Evolutionary conservation across 2,113 vertebrate species (phyloP), one percentile per base, ranked within the genome.

Genomic region (Dipodomys merriami): DNA sequence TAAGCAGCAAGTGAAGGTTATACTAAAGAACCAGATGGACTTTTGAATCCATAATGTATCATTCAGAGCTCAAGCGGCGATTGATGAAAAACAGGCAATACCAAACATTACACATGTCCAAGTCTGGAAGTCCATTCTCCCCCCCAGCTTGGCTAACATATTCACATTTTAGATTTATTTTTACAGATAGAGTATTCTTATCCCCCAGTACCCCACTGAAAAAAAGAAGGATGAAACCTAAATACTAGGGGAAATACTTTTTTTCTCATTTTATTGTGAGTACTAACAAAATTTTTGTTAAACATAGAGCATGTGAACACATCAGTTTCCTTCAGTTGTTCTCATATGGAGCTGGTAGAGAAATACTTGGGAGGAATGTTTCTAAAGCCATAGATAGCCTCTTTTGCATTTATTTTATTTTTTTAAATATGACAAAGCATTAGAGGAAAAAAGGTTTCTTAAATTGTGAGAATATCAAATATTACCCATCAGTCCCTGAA

Each of bases 401-500:
- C 72, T 91, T 95, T 83, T 97, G 49, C 35, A 79, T 96, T 96
- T 96, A 92, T 94, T 96, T 97, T 91, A 87, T 92, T 91, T 95
- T 95, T 71, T 95, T 71, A 95, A 97, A 95, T 97, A 96, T 97
- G 96, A 97, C 88, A 98, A 98, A 97, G 92, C 85, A 96, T 95
- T 96, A 88, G 96, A 98, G 96, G 95, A 97, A 98, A 97, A 95
- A 89, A 39, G 2, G 44, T 85, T 95, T 95, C 96, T 95, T 74
- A 97, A 96, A 60, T 95, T 95, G 95, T 96, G 95, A 95, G 96
- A 98, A 94, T 98, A 98, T 98, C 97, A 98, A 98, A 98, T 95
- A 97, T 95, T 97, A 97, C 96, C 97, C 97, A 94, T 98, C 97
- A 97, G 91, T 98, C 97, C 98, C 98, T 98, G 98, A 98, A 98